These are phyloP conservation scores for Alaudala cheleensis DNA, from an alignment of 2,113 vertebrate genomes.

Conservation along the genomic window DNA sequence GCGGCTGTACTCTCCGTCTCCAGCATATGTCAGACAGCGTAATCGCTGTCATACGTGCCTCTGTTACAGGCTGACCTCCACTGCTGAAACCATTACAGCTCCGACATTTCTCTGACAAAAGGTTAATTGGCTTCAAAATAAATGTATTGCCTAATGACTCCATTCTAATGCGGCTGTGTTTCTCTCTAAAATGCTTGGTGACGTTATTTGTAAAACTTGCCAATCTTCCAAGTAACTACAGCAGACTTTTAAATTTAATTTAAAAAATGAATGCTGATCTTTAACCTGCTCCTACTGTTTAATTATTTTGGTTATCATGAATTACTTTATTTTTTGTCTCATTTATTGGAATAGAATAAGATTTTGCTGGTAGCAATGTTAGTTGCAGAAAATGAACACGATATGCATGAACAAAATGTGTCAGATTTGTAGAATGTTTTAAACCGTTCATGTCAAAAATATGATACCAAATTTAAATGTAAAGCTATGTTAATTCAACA, in stretches of 20 bases:
- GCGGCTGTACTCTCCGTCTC: constrained; percentile 38
- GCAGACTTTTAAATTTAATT: constrained; percentile 77
- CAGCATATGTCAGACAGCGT: constrained; percentile 59
- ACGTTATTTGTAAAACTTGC: constrained; percentile 80
- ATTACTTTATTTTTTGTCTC: constrained; percentile 41
- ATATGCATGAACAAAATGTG: not conserved
- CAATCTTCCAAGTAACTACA: constrained; percentile 71
- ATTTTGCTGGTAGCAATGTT: not conserved
- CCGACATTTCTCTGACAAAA: constrained; percentile 78
- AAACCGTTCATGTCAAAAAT: not conserved
- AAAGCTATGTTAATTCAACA: not conserved
- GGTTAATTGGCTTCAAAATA: constrained; percentile 88
- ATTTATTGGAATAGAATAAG: constrained; percentile 31
- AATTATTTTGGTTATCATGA: constrained; percentile 66
- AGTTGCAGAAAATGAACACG: not conserved
- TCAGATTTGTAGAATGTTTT: not conserved
- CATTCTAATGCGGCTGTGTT: constrained; percentile 72
- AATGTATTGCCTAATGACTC: constrained; percentile 83
- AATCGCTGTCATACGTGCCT: constrained; percentile 72
- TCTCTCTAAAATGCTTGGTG: constrained; percentile 73
- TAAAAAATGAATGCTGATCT: constrained; percentile 73
- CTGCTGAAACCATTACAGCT: constrained; percentile 68
- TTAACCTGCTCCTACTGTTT: constrained; percentile 64
- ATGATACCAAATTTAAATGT: not conserved
- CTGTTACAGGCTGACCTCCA: constrained; percentile 76